Conservation (phyloP, 2,113 vertebrate species). For the Cathartes aura region DNA sequence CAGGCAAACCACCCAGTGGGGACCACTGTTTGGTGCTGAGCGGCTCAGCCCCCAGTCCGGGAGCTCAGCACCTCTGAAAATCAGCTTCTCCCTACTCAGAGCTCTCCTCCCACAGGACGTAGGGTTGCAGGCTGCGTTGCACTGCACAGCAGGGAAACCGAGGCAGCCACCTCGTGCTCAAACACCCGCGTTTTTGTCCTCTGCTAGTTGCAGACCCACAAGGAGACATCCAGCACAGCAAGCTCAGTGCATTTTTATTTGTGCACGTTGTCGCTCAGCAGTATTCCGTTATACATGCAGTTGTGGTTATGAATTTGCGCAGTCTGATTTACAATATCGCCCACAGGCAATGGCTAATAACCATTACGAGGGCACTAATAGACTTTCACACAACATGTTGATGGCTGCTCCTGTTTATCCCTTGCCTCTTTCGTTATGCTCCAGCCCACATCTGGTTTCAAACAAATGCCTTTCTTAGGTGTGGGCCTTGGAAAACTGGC, state of each 20-base stretch:
- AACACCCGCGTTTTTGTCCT: background rate
- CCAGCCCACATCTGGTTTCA: background rate
- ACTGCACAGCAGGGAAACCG: background rate
- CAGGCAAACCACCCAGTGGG: background rate
- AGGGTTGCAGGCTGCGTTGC: rapidly evolving
- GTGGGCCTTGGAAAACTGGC: background rate
- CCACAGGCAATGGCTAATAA: background rate
- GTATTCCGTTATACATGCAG: rapidly evolving
- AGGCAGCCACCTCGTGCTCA: background rate
- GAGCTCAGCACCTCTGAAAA: background rate
- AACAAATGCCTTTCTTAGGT: background rate
- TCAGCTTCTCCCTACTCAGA: background rate
- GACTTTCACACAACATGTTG: background rate
- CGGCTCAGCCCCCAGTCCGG: rapidly evolving
- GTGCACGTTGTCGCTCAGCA: background rate
- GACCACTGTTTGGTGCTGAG: background rate
- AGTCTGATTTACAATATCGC: background rate
- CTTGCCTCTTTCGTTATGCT: background rate
- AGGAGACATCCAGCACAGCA: background rate
- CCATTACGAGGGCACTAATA: background rate
- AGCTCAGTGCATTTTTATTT: background rate
- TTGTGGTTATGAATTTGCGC: background rate
- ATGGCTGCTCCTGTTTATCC: background rate
- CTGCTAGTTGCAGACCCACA: background rate
- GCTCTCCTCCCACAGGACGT: rapidly evolving